These are phyloP conservation scores for Mythimna vitellina DNA, from an alignment of 2,888 invertebrate genomes.

Conservation along the genomic window DNA sequence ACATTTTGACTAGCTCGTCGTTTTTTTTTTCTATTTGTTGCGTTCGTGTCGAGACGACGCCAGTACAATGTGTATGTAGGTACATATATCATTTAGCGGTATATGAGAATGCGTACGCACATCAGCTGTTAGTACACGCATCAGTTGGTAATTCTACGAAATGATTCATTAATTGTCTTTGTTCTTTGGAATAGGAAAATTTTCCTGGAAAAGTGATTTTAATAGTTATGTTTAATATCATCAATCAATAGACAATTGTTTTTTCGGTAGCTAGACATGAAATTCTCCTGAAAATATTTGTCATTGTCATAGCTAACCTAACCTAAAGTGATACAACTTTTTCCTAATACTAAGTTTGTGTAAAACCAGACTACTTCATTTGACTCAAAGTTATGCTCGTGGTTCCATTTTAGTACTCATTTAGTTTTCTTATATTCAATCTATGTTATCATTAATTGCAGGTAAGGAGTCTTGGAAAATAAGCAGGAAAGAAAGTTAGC, in stretches of 20 bases:
- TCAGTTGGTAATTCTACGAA: constrained; percentile 43
- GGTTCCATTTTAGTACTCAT: background rate
- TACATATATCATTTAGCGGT: constrained; percentile 12
- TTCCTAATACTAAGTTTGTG: background rate
- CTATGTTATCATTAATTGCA: background rate
- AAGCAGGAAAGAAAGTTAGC: background rate
- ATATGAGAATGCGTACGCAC: constrained; percentile 24
- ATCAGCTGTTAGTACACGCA: constrained; percentile 30
- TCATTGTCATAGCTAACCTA: background rate
- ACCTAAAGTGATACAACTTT: background rate
- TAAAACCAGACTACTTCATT: background rate
- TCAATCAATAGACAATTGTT: constrained; percentile 1
- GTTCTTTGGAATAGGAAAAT: constrained; percentile 22
- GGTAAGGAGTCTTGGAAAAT: no score
- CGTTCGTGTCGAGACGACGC: constrained; percentile 23
- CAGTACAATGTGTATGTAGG: constrained; percentile 17
- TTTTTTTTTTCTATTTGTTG: no score
- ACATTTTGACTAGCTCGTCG: no score
- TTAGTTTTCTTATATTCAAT: background rate
- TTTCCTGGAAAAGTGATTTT: constrained; percentile 22
- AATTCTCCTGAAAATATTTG: constrained; percentile 8
- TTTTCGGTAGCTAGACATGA: constrained; percentile 8
- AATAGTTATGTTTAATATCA: constrained; percentile 14
- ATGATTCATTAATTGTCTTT: constrained; percentile 52
- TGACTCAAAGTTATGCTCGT: background rate